Evolutionary conservation across 2,888 invertebrate genomes (phyloP).

Genomic region (Bhutanitis thaidina): DNA sequence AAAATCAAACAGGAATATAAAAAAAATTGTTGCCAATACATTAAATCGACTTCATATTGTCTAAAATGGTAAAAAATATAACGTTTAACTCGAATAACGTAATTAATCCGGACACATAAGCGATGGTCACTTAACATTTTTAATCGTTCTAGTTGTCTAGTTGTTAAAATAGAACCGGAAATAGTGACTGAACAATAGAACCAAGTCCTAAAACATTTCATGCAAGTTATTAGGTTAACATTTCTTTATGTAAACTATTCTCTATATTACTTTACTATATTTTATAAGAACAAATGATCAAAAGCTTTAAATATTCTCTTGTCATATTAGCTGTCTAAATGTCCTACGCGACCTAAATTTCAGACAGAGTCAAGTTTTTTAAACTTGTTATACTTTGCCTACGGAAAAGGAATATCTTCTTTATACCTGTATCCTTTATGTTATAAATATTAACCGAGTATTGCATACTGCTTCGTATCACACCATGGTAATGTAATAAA

Average conservation of each 20-base stretch:
- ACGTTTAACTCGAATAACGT: constrained; percentile 3
- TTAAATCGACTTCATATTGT: too few relatives aligned
- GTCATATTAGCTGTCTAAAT: neutral
- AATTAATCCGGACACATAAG: neutral
- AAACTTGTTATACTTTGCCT: constrained; percentile 26
- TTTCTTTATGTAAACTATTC: too few relatives aligned
- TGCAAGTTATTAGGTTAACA: too few relatives aligned
- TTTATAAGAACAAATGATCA: neutral
- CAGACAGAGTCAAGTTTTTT: constrained; percentile 20
- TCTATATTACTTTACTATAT: too few relatives aligned
- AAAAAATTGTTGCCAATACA: too few relatives aligned
- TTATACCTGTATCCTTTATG: constrained; percentile 6
- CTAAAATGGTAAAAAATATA: constrained; percentile 3
- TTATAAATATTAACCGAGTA: neutral
- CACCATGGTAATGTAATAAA: constrained; percentile 1
- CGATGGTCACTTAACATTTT: neutral
- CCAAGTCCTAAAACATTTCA: too few relatives aligned
- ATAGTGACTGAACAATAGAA: too few relatives aligned
- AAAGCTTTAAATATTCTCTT: neutral
- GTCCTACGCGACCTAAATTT: constrained; percentile 9
- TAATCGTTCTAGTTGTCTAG: too few relatives aligned
- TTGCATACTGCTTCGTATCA: neutral
- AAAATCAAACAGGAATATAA: too few relatives aligned
- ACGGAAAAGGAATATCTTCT: constrained; percentile 26
- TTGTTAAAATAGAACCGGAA: too few relatives aligned